These are phyloP conservation scores for Sarcophaga carnaria DNA, from an alignment of 2,888 invertebrate genomes.

Conservation along the genomic window DNA sequence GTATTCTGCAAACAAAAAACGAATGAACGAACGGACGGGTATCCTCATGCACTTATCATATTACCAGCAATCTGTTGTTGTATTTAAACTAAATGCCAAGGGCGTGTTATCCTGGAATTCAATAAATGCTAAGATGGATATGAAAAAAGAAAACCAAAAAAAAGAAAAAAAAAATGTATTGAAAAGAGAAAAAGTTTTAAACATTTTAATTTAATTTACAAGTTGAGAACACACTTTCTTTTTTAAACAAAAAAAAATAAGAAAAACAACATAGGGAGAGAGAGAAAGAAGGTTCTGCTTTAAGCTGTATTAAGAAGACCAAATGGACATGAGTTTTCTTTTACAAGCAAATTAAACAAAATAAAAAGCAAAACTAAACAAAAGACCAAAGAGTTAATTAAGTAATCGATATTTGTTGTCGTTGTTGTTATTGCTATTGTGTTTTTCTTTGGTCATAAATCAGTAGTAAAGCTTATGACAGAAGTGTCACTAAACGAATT, in stretches of 20 bases:
- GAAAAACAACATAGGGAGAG: neutral
- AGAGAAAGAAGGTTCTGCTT: conserved; percentile 39
- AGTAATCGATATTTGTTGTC: conserved; percentile 47
- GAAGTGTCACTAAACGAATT: conserved; percentile 73
- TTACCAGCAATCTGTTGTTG: conserved; percentile 55
- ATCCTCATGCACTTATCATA: conserved; percentile 64
- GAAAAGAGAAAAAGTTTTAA: conserved; percentile 53
- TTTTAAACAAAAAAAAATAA: neutral
- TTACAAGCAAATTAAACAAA: neutral
- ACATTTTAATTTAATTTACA: conserved; percentile 69
- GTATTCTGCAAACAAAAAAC: conserved; percentile 48
- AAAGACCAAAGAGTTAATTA: conserved; percentile 62
- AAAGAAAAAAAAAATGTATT: neutral
- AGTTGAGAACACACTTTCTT: conserved; percentile 42
- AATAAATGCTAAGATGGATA: conserved; percentile 9
- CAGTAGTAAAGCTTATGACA: conserved; percentile 77
- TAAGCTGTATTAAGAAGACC: conserved; percentile 24
- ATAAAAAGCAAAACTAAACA: neutral
- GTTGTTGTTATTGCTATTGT: neutral
- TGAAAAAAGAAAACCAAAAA: too few relatives aligned
- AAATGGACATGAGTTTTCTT: conserved; percentile 43
- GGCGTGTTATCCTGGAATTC: conserved; percentile 66
- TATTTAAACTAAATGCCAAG: conserved; percentile 68
- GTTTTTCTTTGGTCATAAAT: conserved; percentile 72
- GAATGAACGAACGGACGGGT: conserved; percentile 11